These are phyloP conservation scores for Steatocranus sp. DNA, from an alignment of 2,797 vertebrate species.

Conservation along the genomic window DNA sequence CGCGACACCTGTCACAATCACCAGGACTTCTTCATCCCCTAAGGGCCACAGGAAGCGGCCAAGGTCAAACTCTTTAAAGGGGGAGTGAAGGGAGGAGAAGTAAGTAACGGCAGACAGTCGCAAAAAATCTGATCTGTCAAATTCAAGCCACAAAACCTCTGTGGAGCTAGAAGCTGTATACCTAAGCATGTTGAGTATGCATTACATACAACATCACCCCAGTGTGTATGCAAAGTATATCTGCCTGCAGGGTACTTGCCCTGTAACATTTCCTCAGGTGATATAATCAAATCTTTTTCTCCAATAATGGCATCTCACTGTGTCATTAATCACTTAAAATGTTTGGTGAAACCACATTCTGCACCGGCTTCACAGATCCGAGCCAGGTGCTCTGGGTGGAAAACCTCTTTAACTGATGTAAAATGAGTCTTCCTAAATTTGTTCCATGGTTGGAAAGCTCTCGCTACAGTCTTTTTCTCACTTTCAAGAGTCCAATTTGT, in stretches of 20 bases:
- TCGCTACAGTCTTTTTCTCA: constrained; percentile 26
- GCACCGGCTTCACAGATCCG: background rate
- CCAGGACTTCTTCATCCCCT: constrained; percentile 58
- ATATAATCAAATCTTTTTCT: background rate
- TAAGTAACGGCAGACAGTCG: constrained; percentile 59
- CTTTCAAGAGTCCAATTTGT: constrained; percentile 56
- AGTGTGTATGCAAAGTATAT: background rate
- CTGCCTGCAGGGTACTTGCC: background rate
- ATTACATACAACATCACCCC: background rate
- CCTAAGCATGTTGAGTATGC: background rate
- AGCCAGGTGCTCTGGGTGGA: background rate
- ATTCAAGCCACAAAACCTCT: constrained; percentile 39
- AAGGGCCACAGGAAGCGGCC: constrained; percentile 48
- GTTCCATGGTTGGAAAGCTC: background rate
- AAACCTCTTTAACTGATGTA: background rate
- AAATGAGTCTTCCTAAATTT: constrained; percentile 15
- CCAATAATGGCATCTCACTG: background rate
- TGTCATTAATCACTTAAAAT: background rate
- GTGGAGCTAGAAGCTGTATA: constrained; percentile 13
- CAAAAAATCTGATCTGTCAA: constrained; percentile 55
- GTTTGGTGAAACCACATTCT: background rate
- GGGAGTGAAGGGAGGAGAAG: constrained; percentile 42
- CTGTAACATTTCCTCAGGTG: background rate
- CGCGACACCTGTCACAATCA: constrained; percentile 69
- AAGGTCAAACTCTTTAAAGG: constrained; percentile 73